These are phyloP conservation scores for Gymnorhina tibicen DNA, from an alignment of 2,113 vertebrate species.

Conservation along the genomic window DNA sequence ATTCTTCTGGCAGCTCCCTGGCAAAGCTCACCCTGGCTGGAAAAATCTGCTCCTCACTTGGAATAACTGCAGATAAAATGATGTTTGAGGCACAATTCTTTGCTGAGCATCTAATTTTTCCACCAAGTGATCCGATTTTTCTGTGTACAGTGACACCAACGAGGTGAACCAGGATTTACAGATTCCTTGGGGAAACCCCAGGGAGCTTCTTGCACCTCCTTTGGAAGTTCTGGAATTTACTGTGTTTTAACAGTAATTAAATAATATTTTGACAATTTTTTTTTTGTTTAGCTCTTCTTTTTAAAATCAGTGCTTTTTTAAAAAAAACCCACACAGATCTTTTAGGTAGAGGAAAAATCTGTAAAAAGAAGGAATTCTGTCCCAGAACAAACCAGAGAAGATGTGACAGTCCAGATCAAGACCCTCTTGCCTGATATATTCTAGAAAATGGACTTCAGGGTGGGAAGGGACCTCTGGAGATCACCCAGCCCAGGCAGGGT, in stretches of 20 bases:
- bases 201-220: not conserved
- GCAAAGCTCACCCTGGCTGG: not conserved
- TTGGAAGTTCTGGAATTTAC: not conserved
- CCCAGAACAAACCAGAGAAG: not conserved
- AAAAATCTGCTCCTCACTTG: not conserved
- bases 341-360: not conserved
- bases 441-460: not conserved
- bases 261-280: not conserved
- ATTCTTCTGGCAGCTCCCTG: not conserved
- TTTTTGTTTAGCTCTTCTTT: not conserved
- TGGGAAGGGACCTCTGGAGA: not conserved
- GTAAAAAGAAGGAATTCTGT: not conserved
- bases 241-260: not conserved
- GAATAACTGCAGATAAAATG: not conserved
- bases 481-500: not conserved
- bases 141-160: not conserved
- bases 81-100: not conserved
- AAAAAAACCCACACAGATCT: not conserved
- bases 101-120: not conserved
- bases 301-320: not conserved
- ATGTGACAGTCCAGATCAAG: not conserved
- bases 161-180: not conserved
- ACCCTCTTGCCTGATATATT: not conserved
- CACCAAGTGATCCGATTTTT: not conserved
- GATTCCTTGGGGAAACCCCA: not conserved